Evolutionary conservation across 2,797 vertebrate species (phyloP).

Genomic region (Parauchenoglanis punctatus): DNA sequence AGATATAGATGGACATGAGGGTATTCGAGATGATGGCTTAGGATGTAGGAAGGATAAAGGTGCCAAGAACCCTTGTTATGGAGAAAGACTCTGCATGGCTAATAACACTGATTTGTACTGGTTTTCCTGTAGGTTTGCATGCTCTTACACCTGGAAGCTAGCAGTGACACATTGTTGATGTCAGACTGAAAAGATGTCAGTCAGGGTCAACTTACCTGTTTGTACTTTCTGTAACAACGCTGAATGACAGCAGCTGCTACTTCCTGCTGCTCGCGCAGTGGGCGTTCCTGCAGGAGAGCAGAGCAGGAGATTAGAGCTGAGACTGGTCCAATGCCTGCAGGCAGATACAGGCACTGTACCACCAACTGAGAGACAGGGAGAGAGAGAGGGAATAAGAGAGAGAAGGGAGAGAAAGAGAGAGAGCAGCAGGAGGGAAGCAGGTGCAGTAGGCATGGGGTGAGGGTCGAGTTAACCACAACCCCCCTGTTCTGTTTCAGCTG

Average conservation of each 20-base stretch:
- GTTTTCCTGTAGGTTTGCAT: background rate
- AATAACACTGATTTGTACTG: background rate
- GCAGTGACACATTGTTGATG: slow-evolving; percentile 22
- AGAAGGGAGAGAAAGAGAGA: slow-evolving; percentile 9
- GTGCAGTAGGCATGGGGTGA: slow-evolving; percentile 23
- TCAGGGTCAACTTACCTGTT: slow-evolving; percentile 85
- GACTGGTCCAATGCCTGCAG: slow-evolving; percentile 12
- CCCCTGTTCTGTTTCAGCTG: slow-evolving; percentile 63
- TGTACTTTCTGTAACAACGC: slow-evolving; percentile 98
- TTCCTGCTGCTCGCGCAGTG: slow-evolving; percentile 95
- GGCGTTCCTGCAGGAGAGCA: slow-evolving; percentile 83
- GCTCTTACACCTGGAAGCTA: background rate
- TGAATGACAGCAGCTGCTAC: slow-evolving; percentile 97
- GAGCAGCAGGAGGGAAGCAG: slow-evolving; percentile 25
- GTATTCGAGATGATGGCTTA: background rate
- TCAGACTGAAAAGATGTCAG: slow-evolving; percentile 14
- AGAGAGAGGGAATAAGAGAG: slow-evolving; percentile 17
- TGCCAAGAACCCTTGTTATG: background rate
- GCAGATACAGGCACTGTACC: slow-evolving; percentile 33
- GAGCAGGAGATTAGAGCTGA: slow-evolving; percentile 48
- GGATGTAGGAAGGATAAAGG: background rate
- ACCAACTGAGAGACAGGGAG: slow-evolving; percentile 10
- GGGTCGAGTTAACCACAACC: slow-evolving; percentile 27
- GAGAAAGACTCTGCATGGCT: background rate
- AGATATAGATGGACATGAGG: slow-evolving; percentile 25